Evolutionary conservation across 2,113 vertebrate genomes (phyloP).

Genomic region (Chionodraco myersi): DNA sequence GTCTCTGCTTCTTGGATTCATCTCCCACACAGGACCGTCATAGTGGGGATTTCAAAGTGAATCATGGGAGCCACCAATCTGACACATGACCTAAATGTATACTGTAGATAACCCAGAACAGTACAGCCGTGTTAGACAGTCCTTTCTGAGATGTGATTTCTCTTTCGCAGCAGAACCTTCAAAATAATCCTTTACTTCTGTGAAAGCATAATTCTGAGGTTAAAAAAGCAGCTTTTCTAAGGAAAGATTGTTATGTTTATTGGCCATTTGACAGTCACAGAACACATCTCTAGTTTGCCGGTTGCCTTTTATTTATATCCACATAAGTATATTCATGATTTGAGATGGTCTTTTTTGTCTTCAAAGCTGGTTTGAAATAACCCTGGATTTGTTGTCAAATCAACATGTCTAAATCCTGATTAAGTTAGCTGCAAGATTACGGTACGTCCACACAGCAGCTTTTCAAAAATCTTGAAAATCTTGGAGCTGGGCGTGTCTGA

Average conservation of each 20-base stretch:
- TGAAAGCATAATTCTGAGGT: not conserved
- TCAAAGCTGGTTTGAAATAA: not conserved
- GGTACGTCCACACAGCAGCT: too few relatives aligned
- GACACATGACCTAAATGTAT: slow-evolving; percentile 9
- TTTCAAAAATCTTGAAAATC: too few relatives aligned
- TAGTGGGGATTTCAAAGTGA: not conserved
- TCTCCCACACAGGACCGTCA: not conserved
- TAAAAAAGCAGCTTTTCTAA: not conserved
- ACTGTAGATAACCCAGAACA: not conserved
- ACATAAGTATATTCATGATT: not conserved
- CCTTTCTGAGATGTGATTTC: not conserved
- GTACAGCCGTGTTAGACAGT: not conserved
- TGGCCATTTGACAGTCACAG: too few relatives aligned
- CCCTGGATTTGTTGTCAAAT: not conserved
- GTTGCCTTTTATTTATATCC: not conserved
- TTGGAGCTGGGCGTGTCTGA: too few relatives aligned
- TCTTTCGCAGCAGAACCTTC: not conserved
- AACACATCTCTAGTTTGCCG: too few relatives aligned
- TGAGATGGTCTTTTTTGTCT: not conserved
- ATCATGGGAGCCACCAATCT: not conserved
- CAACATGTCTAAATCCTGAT: too few relatives aligned
- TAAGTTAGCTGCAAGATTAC: too few relatives aligned
- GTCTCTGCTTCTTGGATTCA: not conserved
- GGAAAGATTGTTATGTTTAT: too few relatives aligned
- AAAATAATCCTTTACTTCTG: not conserved